phyloP scores from a whole-genome alignment of 2,797 vertebrate species.

The Neolamprologus multifasciatus region DNA sequence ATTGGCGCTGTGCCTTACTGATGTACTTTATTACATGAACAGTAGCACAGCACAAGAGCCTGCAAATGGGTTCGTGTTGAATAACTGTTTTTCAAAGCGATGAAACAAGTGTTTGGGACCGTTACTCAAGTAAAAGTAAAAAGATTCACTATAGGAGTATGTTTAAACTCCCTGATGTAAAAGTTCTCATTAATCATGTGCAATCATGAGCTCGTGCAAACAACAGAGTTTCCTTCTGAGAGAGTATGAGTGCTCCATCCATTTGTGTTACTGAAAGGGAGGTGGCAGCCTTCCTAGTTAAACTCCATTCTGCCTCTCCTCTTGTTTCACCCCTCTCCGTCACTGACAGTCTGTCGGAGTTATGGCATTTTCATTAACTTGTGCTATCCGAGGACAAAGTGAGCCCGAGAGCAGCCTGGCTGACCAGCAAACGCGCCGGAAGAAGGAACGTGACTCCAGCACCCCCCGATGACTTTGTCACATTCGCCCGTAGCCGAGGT shows the following conservation, averaged over 20 bases:
- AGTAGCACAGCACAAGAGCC: not conserved
- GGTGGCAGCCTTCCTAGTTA: not conserved
- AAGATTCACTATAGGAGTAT: not conserved
- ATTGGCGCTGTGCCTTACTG: not conserved
- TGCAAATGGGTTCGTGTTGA: accelerated
- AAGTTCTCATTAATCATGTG: not conserved
- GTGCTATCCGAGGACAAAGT: not conserved
- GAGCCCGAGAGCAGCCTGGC: not conserved
- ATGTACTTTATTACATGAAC: not conserved
- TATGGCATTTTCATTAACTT: conserved; percentile 41
- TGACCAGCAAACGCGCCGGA: not conserved
- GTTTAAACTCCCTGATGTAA: not conserved
- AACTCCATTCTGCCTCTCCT: not conserved
- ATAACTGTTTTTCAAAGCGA: not conserved
- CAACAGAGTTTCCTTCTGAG: not conserved
- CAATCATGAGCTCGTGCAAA: not conserved
- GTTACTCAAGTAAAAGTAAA: not conserved
- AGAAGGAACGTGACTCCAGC: not conserved
- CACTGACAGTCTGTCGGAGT: not conserved
- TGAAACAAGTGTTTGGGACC: not conserved
- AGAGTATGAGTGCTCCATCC: not conserved
- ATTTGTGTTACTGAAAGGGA: not conserved
- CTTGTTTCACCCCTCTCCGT: not conserved
- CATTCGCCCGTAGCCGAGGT: not conserved
- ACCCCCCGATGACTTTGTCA: conserved; percentile 30